Conservation (phyloP, 1,140 invertebrate genomes). For the Drosophila fuyamai region DNA sequence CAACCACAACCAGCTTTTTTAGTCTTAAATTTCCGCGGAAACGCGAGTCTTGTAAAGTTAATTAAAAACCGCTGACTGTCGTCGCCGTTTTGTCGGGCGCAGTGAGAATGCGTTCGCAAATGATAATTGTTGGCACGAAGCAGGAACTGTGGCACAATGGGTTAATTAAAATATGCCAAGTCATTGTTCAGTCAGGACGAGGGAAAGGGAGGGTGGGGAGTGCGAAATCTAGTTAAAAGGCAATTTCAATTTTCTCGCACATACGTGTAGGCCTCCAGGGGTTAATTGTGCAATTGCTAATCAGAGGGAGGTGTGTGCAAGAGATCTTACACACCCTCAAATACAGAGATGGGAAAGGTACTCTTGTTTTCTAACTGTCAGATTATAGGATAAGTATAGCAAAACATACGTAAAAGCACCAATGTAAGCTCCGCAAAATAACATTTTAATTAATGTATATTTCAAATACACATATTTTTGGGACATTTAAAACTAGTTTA, state of each 20-base stretch:
- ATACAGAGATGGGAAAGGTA: not conserved
- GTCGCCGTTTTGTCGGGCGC: constrained; percentile 10
- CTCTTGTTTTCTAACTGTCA: too few relatives aligned
- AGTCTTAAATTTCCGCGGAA: constrained; percentile 27
- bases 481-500: too few relatives aligned
- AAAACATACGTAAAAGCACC: too few relatives aligned
- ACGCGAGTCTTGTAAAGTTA: constrained; percentile 21
- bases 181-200: constrained; percentile 23
- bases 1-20: constrained; percentile 31
- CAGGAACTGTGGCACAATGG: constrained; percentile 45
- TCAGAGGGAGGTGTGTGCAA: constrained; percentile 12
- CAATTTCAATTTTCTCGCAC: constrained; percentile 40
- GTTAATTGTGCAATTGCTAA: constrained; percentile 43
- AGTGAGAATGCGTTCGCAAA: constrained; percentile 25
- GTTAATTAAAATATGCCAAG: constrained; percentile 59
- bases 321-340: not conserved
- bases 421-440: too few relatives aligned
- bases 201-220: not conserved
- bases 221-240: constrained; percentile 35
- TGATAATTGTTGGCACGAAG: constrained; percentile 39
- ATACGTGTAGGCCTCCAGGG: constrained; percentile 32
- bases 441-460: too few relatives aligned
- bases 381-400: too few relatives aligned
- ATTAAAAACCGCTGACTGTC: constrained; percentile 49
- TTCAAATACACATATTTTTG: too few relatives aligned